phyloP scores from a whole-genome alignment of 2,888 invertebrate species.

The Schizaphis graminum region DNA sequence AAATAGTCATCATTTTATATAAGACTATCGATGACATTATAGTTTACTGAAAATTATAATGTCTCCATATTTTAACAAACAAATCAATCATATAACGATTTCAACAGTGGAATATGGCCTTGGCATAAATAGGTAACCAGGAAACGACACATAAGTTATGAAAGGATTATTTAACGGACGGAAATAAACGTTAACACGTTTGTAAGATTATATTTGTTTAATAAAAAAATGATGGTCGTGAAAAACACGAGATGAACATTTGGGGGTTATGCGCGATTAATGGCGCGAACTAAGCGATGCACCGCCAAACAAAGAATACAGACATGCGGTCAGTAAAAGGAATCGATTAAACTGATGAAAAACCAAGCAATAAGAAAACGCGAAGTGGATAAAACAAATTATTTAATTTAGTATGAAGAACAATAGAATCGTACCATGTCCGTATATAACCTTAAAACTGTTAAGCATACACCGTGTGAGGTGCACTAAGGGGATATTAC shows the following conservation, averaged over 20 bases:
- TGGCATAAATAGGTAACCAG: neutral
- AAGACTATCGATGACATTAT: rapidly evolving
- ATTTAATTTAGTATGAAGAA: neutral
- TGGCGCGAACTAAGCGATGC: neutral
- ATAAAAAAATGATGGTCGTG: neutral
- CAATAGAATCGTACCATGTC: neutral
- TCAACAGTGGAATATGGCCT: neutral
- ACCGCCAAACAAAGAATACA: neutral
- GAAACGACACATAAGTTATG: neutral
- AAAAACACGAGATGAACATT: neutral
- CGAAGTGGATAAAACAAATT: neutral
- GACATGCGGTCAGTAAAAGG: neutral
- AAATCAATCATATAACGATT: neutral
- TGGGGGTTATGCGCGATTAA: neutral
- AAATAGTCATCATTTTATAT: neutral
- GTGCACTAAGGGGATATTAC: neutral
- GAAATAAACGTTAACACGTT: neutral
- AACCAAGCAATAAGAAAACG: neutral
- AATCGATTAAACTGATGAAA: neutral
- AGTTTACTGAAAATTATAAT: neutral
- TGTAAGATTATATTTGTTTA: neutral
- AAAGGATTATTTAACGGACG: neutral
- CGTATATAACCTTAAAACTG: neutral
- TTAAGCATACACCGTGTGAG: neutral
- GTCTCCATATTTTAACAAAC: neutral